Conservation (phyloP, 2,888 invertebrate genomes). For the Lucinisca nassula region DNA sequence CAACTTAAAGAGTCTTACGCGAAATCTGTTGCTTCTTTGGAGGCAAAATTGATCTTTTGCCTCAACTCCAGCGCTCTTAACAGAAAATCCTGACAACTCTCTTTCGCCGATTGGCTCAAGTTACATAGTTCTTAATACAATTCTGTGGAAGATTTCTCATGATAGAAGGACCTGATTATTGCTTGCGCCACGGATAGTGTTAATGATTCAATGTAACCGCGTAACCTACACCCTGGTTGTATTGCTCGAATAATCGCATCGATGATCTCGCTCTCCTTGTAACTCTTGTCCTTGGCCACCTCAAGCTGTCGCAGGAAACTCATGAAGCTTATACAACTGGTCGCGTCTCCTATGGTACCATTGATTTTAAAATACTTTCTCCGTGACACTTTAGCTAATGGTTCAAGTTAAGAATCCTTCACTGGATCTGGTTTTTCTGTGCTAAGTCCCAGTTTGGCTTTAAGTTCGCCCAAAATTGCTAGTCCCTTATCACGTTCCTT, state of each 20-base stretch:
- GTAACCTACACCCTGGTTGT: not conserved
- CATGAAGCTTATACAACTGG: not conserved
- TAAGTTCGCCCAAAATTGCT: not conserved
- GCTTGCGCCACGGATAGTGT: not conserved
- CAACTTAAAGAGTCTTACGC: not conserved
- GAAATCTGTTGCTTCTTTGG: not conserved
- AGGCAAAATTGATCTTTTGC: not conserved
- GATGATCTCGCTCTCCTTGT: conserved; percentile 15
- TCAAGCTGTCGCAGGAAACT: conserved; percentile 7
- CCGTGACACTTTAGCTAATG: not conserved
- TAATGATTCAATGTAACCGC: conserved; percentile 30
- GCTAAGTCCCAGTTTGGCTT: not conserved
- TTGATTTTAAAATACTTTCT: conserved; percentile 30
- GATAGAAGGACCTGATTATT: not conserved
- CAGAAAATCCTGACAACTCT: not conserved
- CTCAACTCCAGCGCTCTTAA: not conserved
- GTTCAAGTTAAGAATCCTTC: not conserved
- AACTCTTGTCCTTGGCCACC: not conserved
- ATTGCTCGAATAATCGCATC: conserved; percentile 25
- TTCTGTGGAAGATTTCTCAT: not conserved
- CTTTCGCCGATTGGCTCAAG: not conserved
- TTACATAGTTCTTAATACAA: not conserved
- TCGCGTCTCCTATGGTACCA: conserved; percentile 28
- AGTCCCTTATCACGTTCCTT: too few relatives aligned
- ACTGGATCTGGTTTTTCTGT: not conserved